Conservation (phyloP, 2,888 invertebrate species). For the Dyspetes luteomarginatus region DNA sequence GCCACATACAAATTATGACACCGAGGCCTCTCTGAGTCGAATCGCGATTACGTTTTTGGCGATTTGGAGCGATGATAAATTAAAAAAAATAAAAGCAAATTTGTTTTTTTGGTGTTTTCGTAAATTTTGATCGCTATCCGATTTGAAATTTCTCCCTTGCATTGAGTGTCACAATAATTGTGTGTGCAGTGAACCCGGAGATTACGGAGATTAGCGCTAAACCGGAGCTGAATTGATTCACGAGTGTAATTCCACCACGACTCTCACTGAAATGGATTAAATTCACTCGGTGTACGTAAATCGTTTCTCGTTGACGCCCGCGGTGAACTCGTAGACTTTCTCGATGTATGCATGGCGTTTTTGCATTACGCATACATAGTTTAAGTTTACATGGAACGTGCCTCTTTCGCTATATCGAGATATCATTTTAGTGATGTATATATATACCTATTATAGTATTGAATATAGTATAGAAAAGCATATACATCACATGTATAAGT, state of each 20-base stretch:
- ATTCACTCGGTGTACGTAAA: conserved; percentile 50
- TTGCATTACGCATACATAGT: conserved; percentile 24
- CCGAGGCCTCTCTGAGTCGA: no score
- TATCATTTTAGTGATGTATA: conserved; percentile 53
- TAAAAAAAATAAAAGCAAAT: no score
- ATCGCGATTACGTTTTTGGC: no score
- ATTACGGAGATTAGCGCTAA: background rate
- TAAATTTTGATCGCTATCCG: no score
- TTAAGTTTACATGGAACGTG: background rate
- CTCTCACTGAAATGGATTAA: conserved; percentile 39
- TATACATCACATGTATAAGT: conserved; percentile 7
- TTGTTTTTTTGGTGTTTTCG: no score
- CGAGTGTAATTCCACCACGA: background rate
- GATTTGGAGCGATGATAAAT: no score
- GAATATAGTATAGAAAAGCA: no score
- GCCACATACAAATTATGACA: no score
- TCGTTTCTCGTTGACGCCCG: conserved; percentile 58
- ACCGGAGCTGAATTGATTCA: conserved; percentile 27
- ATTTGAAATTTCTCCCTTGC: no score
- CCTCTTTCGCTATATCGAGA: conserved; percentile 36
- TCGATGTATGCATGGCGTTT: conserved; percentile 35
- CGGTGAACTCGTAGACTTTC: conserved; percentile 49
- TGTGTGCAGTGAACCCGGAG: no score
- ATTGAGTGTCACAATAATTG: no score
- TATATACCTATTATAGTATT: conserved; percentile 3